Evolutionary conservation across 2,797 vertebrate genomes (phyloP).

Genomic region (Hippopotamyrus pictus): DNA sequence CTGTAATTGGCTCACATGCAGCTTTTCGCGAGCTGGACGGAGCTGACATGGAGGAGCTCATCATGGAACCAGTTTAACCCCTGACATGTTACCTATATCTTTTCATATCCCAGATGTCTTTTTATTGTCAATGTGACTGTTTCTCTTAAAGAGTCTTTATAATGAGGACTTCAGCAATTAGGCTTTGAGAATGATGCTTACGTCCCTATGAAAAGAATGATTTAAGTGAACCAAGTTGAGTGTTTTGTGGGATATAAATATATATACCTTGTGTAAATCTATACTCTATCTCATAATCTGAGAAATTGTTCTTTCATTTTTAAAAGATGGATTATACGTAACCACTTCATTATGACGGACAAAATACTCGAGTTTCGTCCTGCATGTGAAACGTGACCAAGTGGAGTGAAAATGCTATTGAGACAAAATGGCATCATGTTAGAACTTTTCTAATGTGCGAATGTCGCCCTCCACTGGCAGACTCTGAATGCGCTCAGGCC

Average conservation of each 20-base stretch:
- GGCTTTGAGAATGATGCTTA: background rate
- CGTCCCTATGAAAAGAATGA: background rate
- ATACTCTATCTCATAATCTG: background rate
- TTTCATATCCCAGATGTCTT: conserved; percentile 20
- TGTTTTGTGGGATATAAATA: background rate
- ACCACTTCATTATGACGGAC: background rate
- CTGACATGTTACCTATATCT: conserved; percentile 24
- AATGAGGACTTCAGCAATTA: background rate
- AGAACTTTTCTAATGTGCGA: background rate
- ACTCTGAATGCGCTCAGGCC: background rate
- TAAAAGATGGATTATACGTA: background rate
- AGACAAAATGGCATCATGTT: background rate
- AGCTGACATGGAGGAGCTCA: conserved; percentile 67
- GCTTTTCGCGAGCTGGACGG: conserved; percentile 75
- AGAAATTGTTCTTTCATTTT: background rate
- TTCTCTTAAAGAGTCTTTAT: background rate
- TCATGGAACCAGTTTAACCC: conserved; percentile 80
- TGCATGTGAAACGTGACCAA: background rate
- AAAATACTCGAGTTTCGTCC: background rate
- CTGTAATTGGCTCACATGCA: conserved; percentile 81
- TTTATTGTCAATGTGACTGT: conserved; percentile 34
- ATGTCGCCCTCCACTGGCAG: conserved; percentile 15
- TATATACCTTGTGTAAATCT: background rate
- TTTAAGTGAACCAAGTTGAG: background rate
- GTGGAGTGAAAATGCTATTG: background rate